phyloP scores from a whole-genome alignment of 1,140 invertebrate species.

The Maniola jurtina region DNA sequence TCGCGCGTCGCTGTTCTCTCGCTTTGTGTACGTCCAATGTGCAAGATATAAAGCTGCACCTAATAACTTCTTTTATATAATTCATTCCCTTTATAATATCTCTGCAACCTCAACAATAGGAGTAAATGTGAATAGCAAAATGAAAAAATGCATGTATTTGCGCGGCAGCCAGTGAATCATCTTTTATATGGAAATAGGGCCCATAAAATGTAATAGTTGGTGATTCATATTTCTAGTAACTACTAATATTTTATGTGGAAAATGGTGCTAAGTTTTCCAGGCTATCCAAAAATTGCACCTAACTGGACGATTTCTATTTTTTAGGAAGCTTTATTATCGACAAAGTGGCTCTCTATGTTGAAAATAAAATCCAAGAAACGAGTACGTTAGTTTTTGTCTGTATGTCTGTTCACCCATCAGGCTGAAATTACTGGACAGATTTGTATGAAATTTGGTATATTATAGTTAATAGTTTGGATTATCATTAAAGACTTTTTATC shows the following conservation, averaged over 20 bases:
- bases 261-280: not conserved
- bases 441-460: too few relatives aligned
- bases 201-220: conserved; percentile 14
- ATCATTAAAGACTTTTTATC: too few relatives aligned
- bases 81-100: not conserved
- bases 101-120: conserved; percentile 2
- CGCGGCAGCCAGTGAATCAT: conserved; percentile 12
- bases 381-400: too few relatives aligned
- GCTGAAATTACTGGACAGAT: too few relatives aligned
- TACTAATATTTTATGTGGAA: conserved; percentile 8
- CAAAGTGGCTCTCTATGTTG: too few relatives aligned
- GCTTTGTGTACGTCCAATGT: not conserved
- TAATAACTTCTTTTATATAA: conserved; percentile 4
- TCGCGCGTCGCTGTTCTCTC: too few relatives aligned
- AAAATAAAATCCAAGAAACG: too few relatives aligned
- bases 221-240: conserved; percentile 15
- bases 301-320: too few relatives aligned
- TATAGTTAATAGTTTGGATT: too few relatives aligned
- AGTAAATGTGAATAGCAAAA: conserved; percentile 11
- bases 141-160: conserved; percentile 1
- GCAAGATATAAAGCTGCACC: not conserved
- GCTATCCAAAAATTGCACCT: too few relatives aligned
- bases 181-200: conserved; percentile 13
- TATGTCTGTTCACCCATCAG: too few relatives aligned
- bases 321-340: too few relatives aligned